These are phyloP conservation scores for Pycnomerus fuliginosus DNA, from an alignment of 2,888 invertebrate species.

Conservation along the genomic window DNA sequence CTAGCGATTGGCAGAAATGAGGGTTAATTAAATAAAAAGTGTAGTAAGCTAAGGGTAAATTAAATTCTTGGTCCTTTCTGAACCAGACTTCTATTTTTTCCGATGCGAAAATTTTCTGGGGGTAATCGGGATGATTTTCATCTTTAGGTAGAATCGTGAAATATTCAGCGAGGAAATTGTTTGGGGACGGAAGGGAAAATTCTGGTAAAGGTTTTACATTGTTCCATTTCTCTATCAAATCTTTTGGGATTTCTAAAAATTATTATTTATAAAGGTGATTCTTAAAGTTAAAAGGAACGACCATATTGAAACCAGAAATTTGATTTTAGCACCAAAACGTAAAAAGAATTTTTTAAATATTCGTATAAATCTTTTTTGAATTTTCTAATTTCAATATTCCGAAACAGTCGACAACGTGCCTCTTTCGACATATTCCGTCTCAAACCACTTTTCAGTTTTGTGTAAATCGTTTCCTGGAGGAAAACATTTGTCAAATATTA, in stretches of 20 bases:
- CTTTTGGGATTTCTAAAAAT: too few relatives aligned
- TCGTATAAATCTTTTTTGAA: too few relatives aligned
- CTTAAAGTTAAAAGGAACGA: too few relatives aligned
- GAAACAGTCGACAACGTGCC: too few relatives aligned
- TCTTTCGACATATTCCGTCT: neutral
- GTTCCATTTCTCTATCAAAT: neutral
- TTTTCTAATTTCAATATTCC: too few relatives aligned
- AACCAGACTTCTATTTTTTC: neutral
- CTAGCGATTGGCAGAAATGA: too few relatives aligned
- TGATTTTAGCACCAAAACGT: too few relatives aligned
- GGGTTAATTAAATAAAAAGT: neutral
- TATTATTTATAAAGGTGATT: too few relatives aligned
- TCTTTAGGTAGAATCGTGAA: neutral
- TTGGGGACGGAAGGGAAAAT: neutral
- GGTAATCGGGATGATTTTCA: neutral
- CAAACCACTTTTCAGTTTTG: neutral
- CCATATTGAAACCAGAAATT: too few relatives aligned
- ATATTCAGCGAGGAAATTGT: neutral
- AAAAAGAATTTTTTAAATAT: too few relatives aligned
- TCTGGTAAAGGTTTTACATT: neutral
- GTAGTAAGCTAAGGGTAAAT: neutral
- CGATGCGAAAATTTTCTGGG: neutral
- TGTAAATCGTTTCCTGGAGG: neutral
- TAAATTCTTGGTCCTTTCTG: neutral
- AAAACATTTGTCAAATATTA: neutral